Evolutionary conservation across 2,888 invertebrate genomes (phyloP), one percentile per base, ranked within the genome.

Genomic region (Drosophila kuntzei): DNA sequence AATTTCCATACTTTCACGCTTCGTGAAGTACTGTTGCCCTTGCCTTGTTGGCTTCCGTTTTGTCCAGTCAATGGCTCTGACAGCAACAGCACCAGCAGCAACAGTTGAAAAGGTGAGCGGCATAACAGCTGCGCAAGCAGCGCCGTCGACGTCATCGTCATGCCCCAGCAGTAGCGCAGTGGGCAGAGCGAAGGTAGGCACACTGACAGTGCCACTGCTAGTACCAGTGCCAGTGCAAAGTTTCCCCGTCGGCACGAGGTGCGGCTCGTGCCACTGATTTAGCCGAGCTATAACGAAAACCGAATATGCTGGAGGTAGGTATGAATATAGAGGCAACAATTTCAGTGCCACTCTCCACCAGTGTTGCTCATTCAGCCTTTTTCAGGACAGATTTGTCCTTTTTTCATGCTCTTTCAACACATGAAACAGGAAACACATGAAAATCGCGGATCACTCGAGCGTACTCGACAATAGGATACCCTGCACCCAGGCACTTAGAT

Each of bases 1-100:
- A 85, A 90, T 90, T 87, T 90, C 74, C 82, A 90, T 89, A 79
- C 77, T 89, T 87, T 89, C 73, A 89, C 80, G 90, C 78, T 72
- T 84, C 78, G 77, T 63, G 67, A 57, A 71, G 59, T 69, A 65
- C 60, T 63, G 59, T 50, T 63, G 49, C 77, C 68, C 53, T 46
- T 68, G 58, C 54, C 57, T 50, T 68, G 58, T 50, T 71, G 60
- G 64, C 65, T 71, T 73, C 58, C 49, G 64, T 64, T 76, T 51
- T 75, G 84, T 71, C 82, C 71, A 80, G 76, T 70, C 87, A 76
- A 82, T 79, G 75, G 81, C 78, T 66, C 67, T 80, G 72, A 77
- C 83, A 82, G 71, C 84, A 71, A 47, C 68, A 68, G 65, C 83
- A 71, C 37, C 66, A 69, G 82, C 66, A 70, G 82, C 78, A 78